These are phyloP conservation scores for Epistrophella euchroma DNA, from an alignment of 2,888 invertebrate genomes.

Conservation along the genomic window DNA sequence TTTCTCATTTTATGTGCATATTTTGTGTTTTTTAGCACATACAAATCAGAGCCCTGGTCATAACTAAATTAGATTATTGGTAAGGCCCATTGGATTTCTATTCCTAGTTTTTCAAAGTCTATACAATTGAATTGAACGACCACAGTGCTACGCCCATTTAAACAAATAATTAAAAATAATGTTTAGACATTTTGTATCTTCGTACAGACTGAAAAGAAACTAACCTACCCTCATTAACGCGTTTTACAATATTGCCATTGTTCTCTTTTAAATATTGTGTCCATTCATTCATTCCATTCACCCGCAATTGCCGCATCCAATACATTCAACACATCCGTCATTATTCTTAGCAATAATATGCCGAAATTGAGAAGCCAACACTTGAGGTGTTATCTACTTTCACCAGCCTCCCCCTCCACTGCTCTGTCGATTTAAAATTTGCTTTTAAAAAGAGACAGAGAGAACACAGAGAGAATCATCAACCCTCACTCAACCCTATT, in stretches of 20 bases:
- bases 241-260: not conserved
- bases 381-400: not conserved
- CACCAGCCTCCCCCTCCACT: not conserved
- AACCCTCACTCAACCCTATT: not conserved
- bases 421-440: not conserved
- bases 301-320: conserved; percentile 44
- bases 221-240: conserved; percentile 39
- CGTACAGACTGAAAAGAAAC: not conserved
- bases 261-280: not conserved
- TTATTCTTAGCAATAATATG: conserved; percentile 13
- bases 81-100: too few species aligned
- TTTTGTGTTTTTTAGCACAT: too few species aligned
- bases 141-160: too few species aligned
- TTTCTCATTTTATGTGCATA: too few species aligned
- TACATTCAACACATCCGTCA: conserved; percentile 52
- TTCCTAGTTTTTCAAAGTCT: too few species aligned
- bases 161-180: too few species aligned
- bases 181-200: too few species aligned
- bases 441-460: conserved; percentile 4
- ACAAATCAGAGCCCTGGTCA: too few species aligned
- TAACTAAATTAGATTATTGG: too few species aligned
- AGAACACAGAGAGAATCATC: not conserved
- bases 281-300: conserved; percentile 6
- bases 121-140: too few species aligned
- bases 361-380: conserved; percentile 1